Evolutionary conservation across 2,888 invertebrate genomes (phyloP).

Genomic region (Xylota sylvarum): DNA sequence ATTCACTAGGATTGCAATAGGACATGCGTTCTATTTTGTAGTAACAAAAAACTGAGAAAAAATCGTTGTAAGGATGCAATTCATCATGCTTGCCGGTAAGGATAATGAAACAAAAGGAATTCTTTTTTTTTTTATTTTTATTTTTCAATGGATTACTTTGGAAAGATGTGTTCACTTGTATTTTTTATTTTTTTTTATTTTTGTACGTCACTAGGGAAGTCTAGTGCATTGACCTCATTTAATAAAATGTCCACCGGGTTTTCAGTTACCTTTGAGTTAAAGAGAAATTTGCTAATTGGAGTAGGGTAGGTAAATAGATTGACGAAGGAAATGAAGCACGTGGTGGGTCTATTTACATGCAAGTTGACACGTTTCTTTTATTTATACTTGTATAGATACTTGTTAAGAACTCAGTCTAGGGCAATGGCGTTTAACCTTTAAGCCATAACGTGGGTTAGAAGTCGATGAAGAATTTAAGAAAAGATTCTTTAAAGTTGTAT

Average conservation of each 20-base stretch:
- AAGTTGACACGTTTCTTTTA: neutral
- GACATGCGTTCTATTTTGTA: conserved; percentile 71
- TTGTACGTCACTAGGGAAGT: conserved; percentile 9
- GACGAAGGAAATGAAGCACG: conserved; percentile 6
- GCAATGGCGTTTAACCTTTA: neutral
- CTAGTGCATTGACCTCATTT: conserved; percentile 66
- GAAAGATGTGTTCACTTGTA: conserved; percentile 31
- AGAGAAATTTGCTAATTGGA: conserved; percentile 16
- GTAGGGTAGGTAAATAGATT: neutral
- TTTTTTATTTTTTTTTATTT: conserved; percentile 1
- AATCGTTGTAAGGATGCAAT: conserved; percentile 70
- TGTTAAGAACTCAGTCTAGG: neutral
- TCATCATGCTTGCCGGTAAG: conserved; percentile 75
- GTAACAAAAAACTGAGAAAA: conserved; percentile 41
- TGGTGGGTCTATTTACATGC: neutral
- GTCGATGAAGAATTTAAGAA: neutral
- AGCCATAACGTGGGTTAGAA: neutral
- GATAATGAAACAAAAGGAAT: conserved; percentile 72
- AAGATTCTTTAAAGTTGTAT: neutral
- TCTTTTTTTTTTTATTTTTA: conserved; percentile 51
- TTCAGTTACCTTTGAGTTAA: conserved; percentile 4
- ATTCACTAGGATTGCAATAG: conserved; percentile 47
- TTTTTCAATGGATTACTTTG: conserved; percentile 63
- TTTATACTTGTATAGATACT: neutral
- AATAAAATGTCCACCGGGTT: conserved; percentile 30